Base-by-base conservation (phyloP, 2,888 invertebrate genomes). In the Heliconius ismenius region DNA sequence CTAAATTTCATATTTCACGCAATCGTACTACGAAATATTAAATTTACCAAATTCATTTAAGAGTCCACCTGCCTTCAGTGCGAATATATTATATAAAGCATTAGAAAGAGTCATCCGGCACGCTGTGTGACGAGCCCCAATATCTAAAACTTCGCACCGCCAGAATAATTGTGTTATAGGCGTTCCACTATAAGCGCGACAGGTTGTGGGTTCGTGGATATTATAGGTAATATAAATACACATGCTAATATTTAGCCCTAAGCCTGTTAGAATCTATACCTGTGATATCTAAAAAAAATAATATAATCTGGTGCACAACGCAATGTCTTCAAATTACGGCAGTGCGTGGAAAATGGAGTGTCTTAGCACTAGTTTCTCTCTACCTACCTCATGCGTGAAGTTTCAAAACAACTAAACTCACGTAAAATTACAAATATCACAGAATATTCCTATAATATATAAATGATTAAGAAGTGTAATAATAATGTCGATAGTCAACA, bases 401-500 rank as follows among this genome's bases (percentile, higher is more conserved):
- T 21, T 49, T 49, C 49, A 49, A 49, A 21, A 49, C 49, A 18
- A 18, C 49, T 21, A 49, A 49, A 49, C 6, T 18, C 49, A 49
- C 49, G 2, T 18, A 49, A 24, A 65, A 39, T n/a, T n/a, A 36
- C 36, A 36, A 21, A 64, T 28, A 4, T 11, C 28, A 69, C 24
- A 69, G 18, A 24, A 26, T 36, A 32, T 21, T n/a, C 21, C 10
- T 62, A 70, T 65, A 72, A 72, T n/a, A 32, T 18, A 70, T 63
- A 1, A 7, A 70, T 54, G 18, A 26, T 63, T 62, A 74, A 24
- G 60, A 60, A 54, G 54, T 63, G 54, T 36, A 78, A 78, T 78
- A 74, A 78, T 75, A 78, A 77, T 63, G 73, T 58, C 32, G 58
- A 76, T 78, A 80, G 78, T 73, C 79, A 81, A 77, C 81, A 81